These are phyloP conservation scores for Phaethon lepturus DNA, from an alignment of 2,113 vertebrate genomes.

Conservation along the genomic window DNA sequence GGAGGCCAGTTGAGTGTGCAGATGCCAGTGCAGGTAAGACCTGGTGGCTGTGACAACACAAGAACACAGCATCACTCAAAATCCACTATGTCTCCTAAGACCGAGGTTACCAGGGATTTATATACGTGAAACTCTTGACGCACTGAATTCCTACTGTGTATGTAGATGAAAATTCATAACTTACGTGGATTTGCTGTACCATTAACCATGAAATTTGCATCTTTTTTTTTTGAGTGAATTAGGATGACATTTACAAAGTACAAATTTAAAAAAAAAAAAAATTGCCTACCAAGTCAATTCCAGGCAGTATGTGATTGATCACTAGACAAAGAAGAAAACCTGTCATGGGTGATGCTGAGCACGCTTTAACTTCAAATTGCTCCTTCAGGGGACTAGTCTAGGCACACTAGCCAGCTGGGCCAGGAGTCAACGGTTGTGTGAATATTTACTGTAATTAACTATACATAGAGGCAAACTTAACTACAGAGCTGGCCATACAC, in stretches of 20 bases:
- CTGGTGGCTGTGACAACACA: background rate
- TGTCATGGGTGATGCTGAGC: background rate
- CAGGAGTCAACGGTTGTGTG: accelerated
- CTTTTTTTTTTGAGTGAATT: background rate
- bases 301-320: background rate
- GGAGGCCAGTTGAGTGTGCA: background rate
- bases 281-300: background rate
- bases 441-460: background rate
- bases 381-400: background rate
- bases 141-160: background rate
- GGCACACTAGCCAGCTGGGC: background rate
- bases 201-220: background rate
- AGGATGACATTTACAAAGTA: background rate
- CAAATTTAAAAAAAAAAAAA: background rate
- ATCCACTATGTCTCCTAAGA: background rate
- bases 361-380: background rate
- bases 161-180: background rate
- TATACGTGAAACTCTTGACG: background rate
- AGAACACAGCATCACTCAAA: background rate
- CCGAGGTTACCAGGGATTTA: background rate
- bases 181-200: background rate
- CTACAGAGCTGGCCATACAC: background rate
- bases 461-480: background rate
- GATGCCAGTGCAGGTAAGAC: background rate
- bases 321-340: background rate